These are phyloP conservation scores for Epicauta chinensis DNA, from an alignment of 1,140 invertebrate species.

Conservation along the genomic window DNA sequence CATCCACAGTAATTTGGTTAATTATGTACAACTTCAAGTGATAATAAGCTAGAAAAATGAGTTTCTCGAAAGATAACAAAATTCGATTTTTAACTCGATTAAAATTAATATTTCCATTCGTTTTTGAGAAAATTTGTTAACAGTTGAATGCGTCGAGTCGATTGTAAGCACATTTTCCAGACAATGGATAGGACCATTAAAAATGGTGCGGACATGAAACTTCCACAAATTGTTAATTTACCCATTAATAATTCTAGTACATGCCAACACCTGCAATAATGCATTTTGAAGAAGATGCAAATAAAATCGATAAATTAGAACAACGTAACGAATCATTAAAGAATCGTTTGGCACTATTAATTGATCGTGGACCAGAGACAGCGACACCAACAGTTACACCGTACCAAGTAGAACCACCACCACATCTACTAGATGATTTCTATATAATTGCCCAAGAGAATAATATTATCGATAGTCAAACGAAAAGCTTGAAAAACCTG, in stretches of 20 bases:
- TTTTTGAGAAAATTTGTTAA: too few relatives aligned
- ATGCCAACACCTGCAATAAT: slow-evolving; percentile 78
- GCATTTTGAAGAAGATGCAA: slow-evolving; percentile 78
- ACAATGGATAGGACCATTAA: too few relatives aligned
- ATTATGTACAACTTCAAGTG: too few relatives aligned
- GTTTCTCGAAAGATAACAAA: too few relatives aligned
- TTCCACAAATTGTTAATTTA: not conserved
- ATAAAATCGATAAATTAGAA: slow-evolving; percentile 69
- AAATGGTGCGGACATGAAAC: too few relatives aligned
- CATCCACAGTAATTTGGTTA: too few relatives aligned
- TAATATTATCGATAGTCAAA: slow-evolving; percentile 50
- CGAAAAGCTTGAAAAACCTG: slow-evolving; percentile 66
- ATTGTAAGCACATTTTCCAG: too few relatives aligned
- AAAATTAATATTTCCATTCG: too few relatives aligned
- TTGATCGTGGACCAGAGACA: slow-evolving; percentile 46
- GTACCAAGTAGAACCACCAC: slow-evolving; percentile 56
- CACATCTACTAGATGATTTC: slow-evolving; percentile 86
- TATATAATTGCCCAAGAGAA: slow-evolving; percentile 81
- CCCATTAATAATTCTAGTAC: slow-evolving; percentile 51
- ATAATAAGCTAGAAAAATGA: too few relatives aligned
- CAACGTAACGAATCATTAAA: slow-evolving; percentile 75
- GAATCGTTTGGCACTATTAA: slow-evolving; percentile 45
- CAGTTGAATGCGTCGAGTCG: too few relatives aligned
- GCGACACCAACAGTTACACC: slow-evolving; percentile 54
- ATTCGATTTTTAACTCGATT: too few relatives aligned